Conservation (phyloP, 2,888 invertebrate species). For the Dryobotodes eremita region DNA sequence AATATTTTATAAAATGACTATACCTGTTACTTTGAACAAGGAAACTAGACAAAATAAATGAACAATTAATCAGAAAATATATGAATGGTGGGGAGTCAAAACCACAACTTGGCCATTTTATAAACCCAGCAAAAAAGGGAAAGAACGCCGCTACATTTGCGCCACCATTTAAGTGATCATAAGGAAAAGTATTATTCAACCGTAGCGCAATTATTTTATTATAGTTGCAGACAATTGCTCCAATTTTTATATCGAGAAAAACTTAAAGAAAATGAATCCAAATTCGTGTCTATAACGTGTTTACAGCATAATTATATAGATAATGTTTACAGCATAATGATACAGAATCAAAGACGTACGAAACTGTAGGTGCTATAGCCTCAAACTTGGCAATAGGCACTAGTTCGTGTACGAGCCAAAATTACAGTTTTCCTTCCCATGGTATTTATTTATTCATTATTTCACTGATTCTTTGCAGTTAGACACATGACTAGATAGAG, state of each 20-base stretch:
- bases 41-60: background rate
- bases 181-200: background rate
- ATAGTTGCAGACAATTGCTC: too few species aligned
- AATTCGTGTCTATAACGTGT: background rate
- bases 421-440: slow-evolving; percentile 63
- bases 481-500: slow-evolving; percentile 33
- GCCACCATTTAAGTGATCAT: background rate
- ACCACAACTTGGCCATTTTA: slow-evolving; percentile 30
- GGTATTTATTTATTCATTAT: slow-evolving; percentile 34
- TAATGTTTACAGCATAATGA: background rate
- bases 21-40: background rate
- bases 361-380: slow-evolving; percentile 38
- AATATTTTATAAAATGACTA: background rate
- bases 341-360: slow-evolving; percentile 30
- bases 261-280: background rate
- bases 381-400: slow-evolving; percentile 67
- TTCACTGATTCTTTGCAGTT: slow-evolving; percentile 32
- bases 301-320: background rate
- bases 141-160: background rate
- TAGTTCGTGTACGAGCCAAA: slow-evolving; percentile 67
- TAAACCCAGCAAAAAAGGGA: background rate
- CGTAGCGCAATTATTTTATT: background rate
- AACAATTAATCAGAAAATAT: background rate
- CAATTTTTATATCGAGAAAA: background rate
- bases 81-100: slow-evolving; percentile 1